Evolutionary conservation across 1,140 invertebrate genomes (phyloP), one percentile per base, ranked within the genome.

Genomic region (Anastrepha ludens): DNA sequence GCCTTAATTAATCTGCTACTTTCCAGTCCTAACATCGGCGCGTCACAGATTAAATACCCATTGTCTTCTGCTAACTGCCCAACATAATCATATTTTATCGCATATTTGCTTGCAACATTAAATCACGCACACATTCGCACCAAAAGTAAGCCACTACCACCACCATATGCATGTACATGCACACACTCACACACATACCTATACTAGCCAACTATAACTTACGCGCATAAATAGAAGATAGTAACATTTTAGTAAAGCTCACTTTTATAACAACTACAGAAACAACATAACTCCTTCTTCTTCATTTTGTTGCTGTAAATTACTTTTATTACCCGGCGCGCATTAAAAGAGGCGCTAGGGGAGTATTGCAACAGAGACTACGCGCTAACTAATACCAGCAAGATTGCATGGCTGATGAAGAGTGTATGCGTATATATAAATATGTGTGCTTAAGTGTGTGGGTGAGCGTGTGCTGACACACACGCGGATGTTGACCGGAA

Each of bases 71-170:
- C n/a, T 81, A 81, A 81, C 74, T 81, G 74, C 74, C 47, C 74
- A 81, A 81, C 74, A 81, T 81, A 81, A 81, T 81, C 74, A 81
- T 81, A 81, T 81, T 81, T 81, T 81, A 81, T 81, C 74, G 74
- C 74, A 81, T 81, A 81, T 81, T 81, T 81, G 55, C 47, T 81
- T 81, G 47, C 44, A 58, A 81, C 74, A 81, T 81, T 81, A 81
- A 81, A 81, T 81, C 44, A 81, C 74, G 74, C 74, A 81, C 47
- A 81, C 74, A 81, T 55, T 3, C 60, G n/a, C 60, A 62, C 4
- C 15, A 13, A 62, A 15, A 62, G 29, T 29, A 29, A 29, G 29
- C 29, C 29, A 17, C 1, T 62, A 17, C 60, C n/a, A 29, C 29
- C 29, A 29, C 29, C 29, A 29, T 29, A 29, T 29, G 29, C 29